phyloP scores from a whole-genome alignment of 1,140 invertebrate species.

The Cydia pomonella region DNA sequence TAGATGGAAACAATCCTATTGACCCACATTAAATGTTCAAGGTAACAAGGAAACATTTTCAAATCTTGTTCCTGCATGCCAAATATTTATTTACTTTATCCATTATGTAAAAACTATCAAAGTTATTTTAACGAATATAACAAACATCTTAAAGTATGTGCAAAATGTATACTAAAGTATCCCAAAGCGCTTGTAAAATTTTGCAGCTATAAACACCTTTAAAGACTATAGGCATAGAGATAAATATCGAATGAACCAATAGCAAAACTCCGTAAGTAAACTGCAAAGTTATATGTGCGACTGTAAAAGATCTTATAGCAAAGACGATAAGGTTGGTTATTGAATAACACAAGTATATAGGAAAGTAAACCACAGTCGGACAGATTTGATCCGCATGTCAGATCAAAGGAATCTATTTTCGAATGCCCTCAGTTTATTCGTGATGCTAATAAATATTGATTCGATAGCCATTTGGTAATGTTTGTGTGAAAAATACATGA shows the following conservation, averaged over 20 bases:
- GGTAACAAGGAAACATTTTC: too few species aligned
- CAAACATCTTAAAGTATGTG: neutral
- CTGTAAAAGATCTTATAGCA: too few species aligned
- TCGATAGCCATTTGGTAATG: slow-evolving; percentile 3
- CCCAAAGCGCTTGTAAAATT: neutral
- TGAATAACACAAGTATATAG: neutral
- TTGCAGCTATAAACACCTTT: neutral
- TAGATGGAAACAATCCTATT: too few species aligned
- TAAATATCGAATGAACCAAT: neutral
- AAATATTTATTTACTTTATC: neutral
- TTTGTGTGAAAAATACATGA: neutral
- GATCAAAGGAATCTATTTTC: slow-evolving; percentile 25
- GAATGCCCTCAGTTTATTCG: neutral
- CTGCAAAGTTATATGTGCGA: neutral
- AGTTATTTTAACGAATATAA: neutral
- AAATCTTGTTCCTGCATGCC: neutral
- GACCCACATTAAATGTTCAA: too few species aligned
- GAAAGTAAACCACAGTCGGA: neutral
- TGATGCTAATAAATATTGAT: slow-evolving; percentile 14
- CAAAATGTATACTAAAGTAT: neutral
- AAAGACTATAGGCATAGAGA: neutral
- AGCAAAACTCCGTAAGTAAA: neutral
- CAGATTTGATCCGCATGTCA: slow-evolving; percentile 17
- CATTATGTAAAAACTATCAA: neutral
- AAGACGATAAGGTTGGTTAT: neutral